These are phyloP conservation scores for Perccottus glenii DNA, from an alignment of 2,113 vertebrate species.

Conservation along the genomic window DNA sequence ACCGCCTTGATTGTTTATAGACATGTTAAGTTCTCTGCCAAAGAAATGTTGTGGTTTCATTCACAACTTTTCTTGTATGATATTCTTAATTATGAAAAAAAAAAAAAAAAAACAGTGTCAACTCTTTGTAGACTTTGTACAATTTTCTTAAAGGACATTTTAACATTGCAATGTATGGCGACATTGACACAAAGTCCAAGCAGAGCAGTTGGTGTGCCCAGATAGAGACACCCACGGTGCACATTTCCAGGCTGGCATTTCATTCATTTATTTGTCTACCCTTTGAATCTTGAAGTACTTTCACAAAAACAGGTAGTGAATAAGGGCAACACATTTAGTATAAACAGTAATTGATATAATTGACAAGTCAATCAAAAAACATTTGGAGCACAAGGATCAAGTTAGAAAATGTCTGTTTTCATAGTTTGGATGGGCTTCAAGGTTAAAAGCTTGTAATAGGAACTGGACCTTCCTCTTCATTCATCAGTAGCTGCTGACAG, in stretches of 20 bases:
- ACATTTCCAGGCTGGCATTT: constrained; percentile 46
- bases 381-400: constrained; percentile 3
- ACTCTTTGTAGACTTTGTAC: neutral
- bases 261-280: constrained; percentile 58
- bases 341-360: neutral
- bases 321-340: neutral
- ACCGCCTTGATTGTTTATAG: too few relatives aligned
- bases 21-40: too few relatives aligned
- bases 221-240: constrained; percentile 68
- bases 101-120: neutral
- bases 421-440: neutral
- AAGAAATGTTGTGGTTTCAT: too few relatives aligned
- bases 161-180: neutral
- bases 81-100: too few relatives aligned
- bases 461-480: constrained; percentile 39
- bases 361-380: neutral
- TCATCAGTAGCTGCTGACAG: constrained; percentile 67
- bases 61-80: too few relatives aligned
- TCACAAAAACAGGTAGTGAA: neutral
- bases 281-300: constrained; percentile 25
- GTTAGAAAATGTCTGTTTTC: constrained; percentile 1
- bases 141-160: constrained; percentile 4
- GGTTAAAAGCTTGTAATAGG: constrained; percentile 25
- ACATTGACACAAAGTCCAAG: constrained; percentile 9
- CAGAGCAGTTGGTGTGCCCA: constrained; percentile 62